Conservation (phyloP, 2,797 vertebrate species). For the Characodon lateralis region DNA sequence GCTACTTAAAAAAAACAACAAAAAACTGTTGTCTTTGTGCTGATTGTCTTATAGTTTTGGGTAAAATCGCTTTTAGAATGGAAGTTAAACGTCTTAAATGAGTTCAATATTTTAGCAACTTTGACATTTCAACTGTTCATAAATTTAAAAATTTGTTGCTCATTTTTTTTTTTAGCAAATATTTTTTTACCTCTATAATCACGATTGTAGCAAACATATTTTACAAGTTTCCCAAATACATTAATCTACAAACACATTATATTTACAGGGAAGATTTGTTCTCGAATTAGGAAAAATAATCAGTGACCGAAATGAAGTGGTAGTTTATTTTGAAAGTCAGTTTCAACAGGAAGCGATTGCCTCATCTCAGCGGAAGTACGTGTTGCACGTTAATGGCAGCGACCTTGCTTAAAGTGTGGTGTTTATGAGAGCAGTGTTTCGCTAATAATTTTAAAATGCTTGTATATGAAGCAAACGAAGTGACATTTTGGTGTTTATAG, state of each 20-base stretch:
- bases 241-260: neutral
- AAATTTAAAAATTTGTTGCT: neutral
- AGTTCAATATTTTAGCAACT: neutral
- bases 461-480: rapidly evolving
- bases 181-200: neutral
- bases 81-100: neutral
- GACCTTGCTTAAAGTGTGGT: slow-evolving; percentile 69
- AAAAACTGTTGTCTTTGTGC: neutral
- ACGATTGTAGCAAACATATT: neutral
- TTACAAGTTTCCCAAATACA: neutral
- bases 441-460: neutral
- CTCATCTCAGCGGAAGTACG: neutral
- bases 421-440: neutral
- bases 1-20: neutral
- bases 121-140: neutral
- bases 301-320: neutral
- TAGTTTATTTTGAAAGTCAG: slow-evolving; percentile 45
- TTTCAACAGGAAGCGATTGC: neutral
- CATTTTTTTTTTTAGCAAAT: neutral
- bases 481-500: neutral
- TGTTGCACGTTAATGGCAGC: slow-evolving; percentile 44
- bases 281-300: neutral
- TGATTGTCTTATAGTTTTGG: neutral
- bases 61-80: neutral
- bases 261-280: neutral